A percentile compares a stretch with the other conserved stretches of the same genome.
phyloP scores from a whole-genome alignment of 2,797 vertebrate species.

The Eleutherodactylus coqui region DNA sequence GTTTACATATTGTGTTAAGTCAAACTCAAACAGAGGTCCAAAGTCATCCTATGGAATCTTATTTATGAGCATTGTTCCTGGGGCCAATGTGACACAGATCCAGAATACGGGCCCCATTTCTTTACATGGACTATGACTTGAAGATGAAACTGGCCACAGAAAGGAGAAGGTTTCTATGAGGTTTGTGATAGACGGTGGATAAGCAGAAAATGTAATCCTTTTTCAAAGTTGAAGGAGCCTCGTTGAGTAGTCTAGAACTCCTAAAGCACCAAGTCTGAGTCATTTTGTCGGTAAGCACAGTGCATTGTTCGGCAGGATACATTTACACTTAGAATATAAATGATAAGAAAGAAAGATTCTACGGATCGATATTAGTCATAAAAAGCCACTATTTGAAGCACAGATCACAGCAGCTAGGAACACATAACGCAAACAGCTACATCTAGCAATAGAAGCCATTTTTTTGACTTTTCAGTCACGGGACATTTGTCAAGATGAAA shows the following conservation, averaged over 20 bases:
- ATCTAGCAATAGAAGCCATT: not conserved
- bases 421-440: not conserved
- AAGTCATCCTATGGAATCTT: too few relatives aligned
- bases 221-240: not conserved
- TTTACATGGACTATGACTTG: not conserved
- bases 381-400: constrained; percentile 19
- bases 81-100: not conserved
- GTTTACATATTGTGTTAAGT: too few relatives aligned
- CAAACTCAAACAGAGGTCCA: too few relatives aligned
- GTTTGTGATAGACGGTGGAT: too few relatives aligned
- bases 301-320: not conserved
- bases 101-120: not conserved
- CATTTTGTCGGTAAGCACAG: not conserved
- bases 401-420: not conserved
- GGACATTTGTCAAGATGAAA: constrained; percentile 27
- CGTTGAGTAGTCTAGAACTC: not conserved
- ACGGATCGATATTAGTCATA: constrained; percentile 31
- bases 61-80: too few relatives aligned
- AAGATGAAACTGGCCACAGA: not conserved
- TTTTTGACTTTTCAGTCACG: constrained; percentile 11
- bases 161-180: not conserved
- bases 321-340: constrained; percentile 17
- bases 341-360: not conserved
- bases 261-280: not conserved
- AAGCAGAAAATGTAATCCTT: not conserved